Conservation (phyloP, 2,888 invertebrate genomes). For the Chloroclysta siterata region DNA sequence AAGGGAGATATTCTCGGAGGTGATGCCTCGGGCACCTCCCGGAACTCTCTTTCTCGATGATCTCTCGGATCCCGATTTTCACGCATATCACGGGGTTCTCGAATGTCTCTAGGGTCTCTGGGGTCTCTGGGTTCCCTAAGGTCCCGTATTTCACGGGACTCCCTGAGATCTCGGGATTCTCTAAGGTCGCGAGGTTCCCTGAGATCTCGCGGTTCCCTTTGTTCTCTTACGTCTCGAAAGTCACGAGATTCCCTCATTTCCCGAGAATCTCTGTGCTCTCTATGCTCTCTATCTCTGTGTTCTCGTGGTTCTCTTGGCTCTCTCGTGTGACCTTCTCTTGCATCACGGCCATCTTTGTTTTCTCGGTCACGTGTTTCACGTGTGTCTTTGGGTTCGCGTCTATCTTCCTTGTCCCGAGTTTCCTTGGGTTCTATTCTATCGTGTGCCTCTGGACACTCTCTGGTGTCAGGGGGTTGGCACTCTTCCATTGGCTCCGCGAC, state of each 20-base stretch:
- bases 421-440: conserved; percentile 70
- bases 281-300: conserved; percentile 46
- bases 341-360: conserved; percentile 65
- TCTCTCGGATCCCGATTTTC: conserved; percentile 69
- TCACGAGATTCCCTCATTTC: conserved; percentile 70
- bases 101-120: conserved; percentile 49
- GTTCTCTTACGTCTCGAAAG: conserved; percentile 60
- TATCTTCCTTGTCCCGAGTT: conserved; percentile 70
- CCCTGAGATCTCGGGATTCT: conserved; percentile 58
- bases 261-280: conserved; percentile 44
- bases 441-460: conserved; percentile 66
- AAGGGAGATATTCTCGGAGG: conserved; percentile 79
- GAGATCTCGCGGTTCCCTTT: conserved; percentile 63
- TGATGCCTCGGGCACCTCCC: conserved; percentile 76
- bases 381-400: conserved; percentile 66
- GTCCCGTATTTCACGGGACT: conserved; percentile 62
- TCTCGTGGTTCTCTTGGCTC: conserved; percentile 73
- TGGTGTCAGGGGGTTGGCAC: conserved; percentile 69
- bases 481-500: conserved; percentile 82
- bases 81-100: conserved; percentile 55
- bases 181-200: conserved; percentile 68
- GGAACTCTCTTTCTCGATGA: conserved; percentile 62
- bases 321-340: conserved; percentile 63
- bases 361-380: conserved; percentile 70
- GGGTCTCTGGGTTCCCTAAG: conserved; percentile 34